Base-by-base conservation (phyloP, 35 echinoderm and acorn worm species). In the Chiridota heheva region DNA sequence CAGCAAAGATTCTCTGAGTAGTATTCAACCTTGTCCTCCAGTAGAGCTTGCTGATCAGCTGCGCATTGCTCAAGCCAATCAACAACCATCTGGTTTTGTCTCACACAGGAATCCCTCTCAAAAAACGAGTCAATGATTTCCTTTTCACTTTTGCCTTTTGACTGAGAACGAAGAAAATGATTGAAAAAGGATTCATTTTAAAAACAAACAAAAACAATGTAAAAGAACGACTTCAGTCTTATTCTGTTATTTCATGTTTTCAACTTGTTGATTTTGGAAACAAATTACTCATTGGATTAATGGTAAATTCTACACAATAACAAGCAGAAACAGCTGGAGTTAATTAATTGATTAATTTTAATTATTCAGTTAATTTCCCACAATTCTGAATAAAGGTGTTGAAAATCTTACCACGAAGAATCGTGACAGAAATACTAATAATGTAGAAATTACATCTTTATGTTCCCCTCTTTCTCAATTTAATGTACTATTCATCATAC, bases 1-100 rank as follows among this genome's bases (percentile, higher is more conserved):
- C 94, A 97, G 60, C 94, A 91, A 8, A 97, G 84, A 42, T 88
- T 88, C 69, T 91, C 83, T 1, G 94, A 97, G 72, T 88, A 97
- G 69, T 79, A 97, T 55, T 91, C 86, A 5, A 89, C 89, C 73
- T 84, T 84, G 33, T 97, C 89, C 44, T 84, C 81, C 33, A 73
- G 47, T 38, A 45, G 70, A 39, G 49, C 60, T 31, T 84, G 18
- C 60, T 88, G 70, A 41, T 97, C 94, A 2, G 81, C 78, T 1
- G 94, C 72, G 67, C 84, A 81, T 3, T 81, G 43, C 45, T 97
- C 94, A 53, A 97, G 60, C 94, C 94, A 97, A 68, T 97, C 94
- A 17, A 97, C 88, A 2, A 97, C 62, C 0, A 97, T 87, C 84
- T 97, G 94, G 57, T 70, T 81, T 49, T 97, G 94, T 58, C 94